These are phyloP conservation scores for Labeo catla DNA, from an alignment of 2,113 vertebrate species.

Conservation along the genomic window DNA sequence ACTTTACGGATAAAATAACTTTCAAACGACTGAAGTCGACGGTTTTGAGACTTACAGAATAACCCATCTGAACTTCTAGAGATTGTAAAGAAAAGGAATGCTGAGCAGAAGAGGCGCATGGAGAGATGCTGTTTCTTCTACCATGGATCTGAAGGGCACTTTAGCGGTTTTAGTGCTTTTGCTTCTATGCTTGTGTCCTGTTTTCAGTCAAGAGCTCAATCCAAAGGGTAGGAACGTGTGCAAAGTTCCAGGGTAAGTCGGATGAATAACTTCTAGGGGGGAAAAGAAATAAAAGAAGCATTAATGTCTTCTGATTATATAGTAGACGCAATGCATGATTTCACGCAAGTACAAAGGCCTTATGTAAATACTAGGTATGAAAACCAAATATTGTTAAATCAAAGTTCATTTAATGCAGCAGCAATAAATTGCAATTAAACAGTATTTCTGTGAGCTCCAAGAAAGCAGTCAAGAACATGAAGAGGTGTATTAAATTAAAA, in stretches of 20 bases:
- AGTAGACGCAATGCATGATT: background rate
- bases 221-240: conserved; percentile 81
- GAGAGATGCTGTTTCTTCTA: conserved; percentile 78
- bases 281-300: background rate
- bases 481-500: background rate
- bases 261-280: background rate
- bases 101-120: conserved; percentile 67
- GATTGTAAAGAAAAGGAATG: conserved; percentile 62
- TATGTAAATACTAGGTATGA: background rate
- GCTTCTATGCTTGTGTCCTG: conserved; percentile 68
- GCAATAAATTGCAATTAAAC: background rate
- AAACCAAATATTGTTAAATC: background rate
- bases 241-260: conserved; percentile 75
- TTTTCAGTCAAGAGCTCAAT: conserved; percentile 75
- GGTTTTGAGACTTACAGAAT: conserved; percentile 17
- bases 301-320: background rate
- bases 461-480: background rate
- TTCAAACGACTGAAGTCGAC: background rate
- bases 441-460: background rate
- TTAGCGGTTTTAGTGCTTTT: conserved; percentile 67
- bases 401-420: background rate
- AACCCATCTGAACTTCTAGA: conserved; percentile 30
- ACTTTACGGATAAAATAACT: conserved; percentile 24
- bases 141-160: conserved; percentile 78
- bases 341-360: background rate